Conservation (phyloP, 37 sponge, comb jelly and placozoan species). For the Ephydatia muelleri region DNA sequence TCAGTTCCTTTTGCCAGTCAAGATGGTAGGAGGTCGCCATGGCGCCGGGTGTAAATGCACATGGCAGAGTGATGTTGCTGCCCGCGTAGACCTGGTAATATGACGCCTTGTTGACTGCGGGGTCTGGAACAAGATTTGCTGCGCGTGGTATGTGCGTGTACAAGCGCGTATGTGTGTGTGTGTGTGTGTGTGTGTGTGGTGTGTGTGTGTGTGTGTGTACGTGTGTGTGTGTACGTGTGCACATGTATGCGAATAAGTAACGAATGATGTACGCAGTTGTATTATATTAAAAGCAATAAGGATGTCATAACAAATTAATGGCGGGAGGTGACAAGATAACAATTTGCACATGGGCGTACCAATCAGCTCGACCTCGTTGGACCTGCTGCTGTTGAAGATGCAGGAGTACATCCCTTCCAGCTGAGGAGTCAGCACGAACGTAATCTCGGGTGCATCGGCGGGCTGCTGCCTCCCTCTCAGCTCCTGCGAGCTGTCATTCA, state of each 20-base stretch:
- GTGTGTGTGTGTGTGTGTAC: constrained; percentile 7
- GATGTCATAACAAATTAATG: no score
- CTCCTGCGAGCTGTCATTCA: background rate
- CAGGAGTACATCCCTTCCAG: background rate
- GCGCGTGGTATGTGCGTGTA: background rate
- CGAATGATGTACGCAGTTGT: no score
- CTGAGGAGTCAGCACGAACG: background rate
- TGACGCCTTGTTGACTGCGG: background rate
- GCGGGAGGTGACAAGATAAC: no score
- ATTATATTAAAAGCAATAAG: no score
- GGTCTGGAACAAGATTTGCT: background rate
- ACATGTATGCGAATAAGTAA: background rate
- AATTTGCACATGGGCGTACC: background rate
- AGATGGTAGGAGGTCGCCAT: background rate
- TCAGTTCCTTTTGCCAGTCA: background rate
- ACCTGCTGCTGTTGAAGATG: background rate
- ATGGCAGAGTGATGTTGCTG: background rate
- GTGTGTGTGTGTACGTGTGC: background rate
- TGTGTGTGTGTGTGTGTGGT: constrained; percentile 23
- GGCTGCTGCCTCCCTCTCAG: background rate
- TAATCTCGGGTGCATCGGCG: background rate
- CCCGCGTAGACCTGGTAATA: background rate
- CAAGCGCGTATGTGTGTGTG: background rate
- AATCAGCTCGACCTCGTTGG: background rate
- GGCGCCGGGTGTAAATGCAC: background rate